Evolutionary conservation across 2,113 vertebrate genomes (phyloP).

Genomic region (Anas platyrhynchos): DNA sequence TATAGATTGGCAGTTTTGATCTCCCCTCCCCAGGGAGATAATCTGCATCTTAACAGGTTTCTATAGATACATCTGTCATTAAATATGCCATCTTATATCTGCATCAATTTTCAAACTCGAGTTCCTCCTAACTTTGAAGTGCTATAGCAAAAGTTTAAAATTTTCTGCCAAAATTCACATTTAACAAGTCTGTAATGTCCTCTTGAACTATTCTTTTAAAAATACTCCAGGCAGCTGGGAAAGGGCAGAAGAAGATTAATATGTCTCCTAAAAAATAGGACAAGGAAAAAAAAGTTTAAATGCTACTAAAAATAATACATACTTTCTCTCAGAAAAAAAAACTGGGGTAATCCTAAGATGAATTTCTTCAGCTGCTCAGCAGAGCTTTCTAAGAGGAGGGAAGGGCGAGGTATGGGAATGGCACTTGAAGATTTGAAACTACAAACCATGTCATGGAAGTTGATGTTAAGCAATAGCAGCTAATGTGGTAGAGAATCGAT

Average conservation of each 20-base stretch:
- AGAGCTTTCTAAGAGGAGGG: background rate
- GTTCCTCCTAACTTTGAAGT: conserved; percentile 84
- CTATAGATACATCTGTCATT: conserved; percentile 88
- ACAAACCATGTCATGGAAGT: background rate
- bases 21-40: conserved; percentile 81
- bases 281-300: conserved; percentile 58
- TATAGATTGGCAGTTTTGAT: conserved; percentile 88
- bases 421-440: conserved; percentile 10
- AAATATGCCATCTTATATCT: conserved; percentile 84
- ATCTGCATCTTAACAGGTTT: conserved; percentile 88
- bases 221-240: conserved; percentile 67
- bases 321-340: conserved; percentile 50
- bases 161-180: conserved; percentile 79
- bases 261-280: conserved; percentile 63
- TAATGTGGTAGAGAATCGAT: background rate
- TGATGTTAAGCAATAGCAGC: background rate
- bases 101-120: conserved; percentile 82
- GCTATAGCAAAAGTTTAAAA: conserved; percentile 75
- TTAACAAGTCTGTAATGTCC: conserved; percentile 72
- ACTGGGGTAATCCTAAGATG: conserved; percentile 29
- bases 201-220: conserved; percentile 72
- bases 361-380: conserved; percentile 65
- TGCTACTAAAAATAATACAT: conserved; percentile 48
- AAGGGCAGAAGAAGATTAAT: conserved; percentile 57
- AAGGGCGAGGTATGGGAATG: background rate